Conservation (phyloP, 2,888 invertebrate genomes). For the Acronicta aceris region DNA sequence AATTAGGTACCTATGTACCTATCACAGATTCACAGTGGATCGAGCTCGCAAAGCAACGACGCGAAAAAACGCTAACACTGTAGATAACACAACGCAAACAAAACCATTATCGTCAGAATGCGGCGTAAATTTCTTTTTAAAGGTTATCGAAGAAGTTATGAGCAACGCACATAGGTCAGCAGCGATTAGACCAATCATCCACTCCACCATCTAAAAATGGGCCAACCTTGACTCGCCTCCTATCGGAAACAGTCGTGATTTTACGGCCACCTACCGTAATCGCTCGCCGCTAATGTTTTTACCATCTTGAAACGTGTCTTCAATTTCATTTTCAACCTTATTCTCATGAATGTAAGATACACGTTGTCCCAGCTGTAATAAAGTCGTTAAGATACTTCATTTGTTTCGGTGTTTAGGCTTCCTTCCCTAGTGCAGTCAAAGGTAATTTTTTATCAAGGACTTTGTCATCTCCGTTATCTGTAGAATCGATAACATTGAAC, state of each 20-base stretch:
- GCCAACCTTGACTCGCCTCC: constrained; percentile 27
- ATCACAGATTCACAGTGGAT: too few relatives aligned
- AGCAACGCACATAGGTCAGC: constrained; percentile 9
- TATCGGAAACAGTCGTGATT: constrained; percentile 26
- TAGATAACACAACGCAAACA: too few relatives aligned
- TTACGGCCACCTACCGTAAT: constrained; percentile 17
- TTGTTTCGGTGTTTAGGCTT: constrained; percentile 4
- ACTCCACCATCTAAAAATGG: constrained; percentile 13
- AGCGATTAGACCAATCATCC: constrained; percentile 11
- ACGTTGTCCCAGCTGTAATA: background rate
- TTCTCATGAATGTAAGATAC: background rate
- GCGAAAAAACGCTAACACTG: too few relatives aligned
- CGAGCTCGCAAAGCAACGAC: too few relatives aligned
- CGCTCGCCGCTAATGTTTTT: background rate
- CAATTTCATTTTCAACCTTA: background rate
- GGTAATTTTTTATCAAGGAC: constrained; percentile 2
- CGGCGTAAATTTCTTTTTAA: background rate
- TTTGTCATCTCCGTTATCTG: background rate
- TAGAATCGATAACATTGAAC: constrained; percentile 9
- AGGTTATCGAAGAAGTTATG: background rate
- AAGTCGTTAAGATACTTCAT: background rate
- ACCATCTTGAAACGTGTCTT: background rate
- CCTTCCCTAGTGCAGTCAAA: background rate
- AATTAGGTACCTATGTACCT: too few relatives aligned
- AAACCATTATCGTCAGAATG: too few relatives aligned